Evolutionary conservation across 2,888 invertebrate species (phyloP).

Genomic region (Prosopocoilus inquinatus): DNA sequence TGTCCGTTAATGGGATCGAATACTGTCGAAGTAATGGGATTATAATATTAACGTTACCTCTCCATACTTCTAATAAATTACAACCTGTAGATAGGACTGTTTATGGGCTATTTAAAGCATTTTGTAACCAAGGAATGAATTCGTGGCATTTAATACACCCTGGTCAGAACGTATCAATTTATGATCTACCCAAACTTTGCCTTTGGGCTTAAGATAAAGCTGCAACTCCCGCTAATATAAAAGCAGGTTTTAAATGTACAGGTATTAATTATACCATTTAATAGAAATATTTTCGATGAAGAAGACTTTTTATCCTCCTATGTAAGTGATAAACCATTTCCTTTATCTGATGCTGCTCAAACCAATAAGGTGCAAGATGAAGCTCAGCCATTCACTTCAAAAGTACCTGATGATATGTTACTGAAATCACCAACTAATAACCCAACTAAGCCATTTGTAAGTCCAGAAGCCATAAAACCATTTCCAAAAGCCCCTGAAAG

Average conservation of each 20-base stretch:
- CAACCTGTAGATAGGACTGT: conserved; percentile 32
- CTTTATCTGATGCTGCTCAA: not conserved
- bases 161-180: conserved; percentile 31
- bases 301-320: conserved; percentile 12
- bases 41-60: conserved; percentile 10
- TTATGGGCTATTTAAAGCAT: conserved; percentile 32
- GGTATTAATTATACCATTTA: conserved; percentile 5
- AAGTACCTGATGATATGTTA: too few species aligned
- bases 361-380: too few species aligned
- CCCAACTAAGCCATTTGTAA: too few species aligned
- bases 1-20: conserved; percentile 33
- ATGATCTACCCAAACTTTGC: conserved; percentile 20
- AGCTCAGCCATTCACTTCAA: too few species aligned
- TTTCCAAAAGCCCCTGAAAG: too few species aligned
- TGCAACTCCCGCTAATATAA: conserved; percentile 17
- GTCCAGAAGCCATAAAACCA: too few species aligned
- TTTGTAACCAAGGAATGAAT: conserved; percentile 17
- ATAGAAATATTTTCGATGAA: conserved; percentile 14
- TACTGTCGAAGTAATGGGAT: conserved; percentile 42
- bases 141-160: conserved; percentile 29
- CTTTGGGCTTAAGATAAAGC: conserved; percentile 16
- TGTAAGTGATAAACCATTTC: not conserved
- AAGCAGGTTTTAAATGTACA: not conserved
- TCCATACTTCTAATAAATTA: conserved; percentile 35
- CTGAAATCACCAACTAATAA: too few species aligned